Evolutionary conservation across 2,888 invertebrate genomes (phyloP), one percentile per base, ranked within the genome.

Genomic region (Leucophenga maculata): DNA sequence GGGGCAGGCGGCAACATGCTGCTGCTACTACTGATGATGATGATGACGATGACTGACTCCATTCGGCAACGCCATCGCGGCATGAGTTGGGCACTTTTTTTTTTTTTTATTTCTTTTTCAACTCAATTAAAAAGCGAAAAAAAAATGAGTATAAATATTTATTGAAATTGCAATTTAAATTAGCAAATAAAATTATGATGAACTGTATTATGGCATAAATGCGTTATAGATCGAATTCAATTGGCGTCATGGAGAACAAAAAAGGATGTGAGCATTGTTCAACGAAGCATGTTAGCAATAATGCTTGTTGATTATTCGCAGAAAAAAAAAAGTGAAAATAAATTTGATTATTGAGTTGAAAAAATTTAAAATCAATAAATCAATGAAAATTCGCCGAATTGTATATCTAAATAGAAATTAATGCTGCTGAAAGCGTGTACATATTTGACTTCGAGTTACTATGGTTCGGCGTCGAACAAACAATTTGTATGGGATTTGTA

Each of bases 111-210:
- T 76, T 77, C n/a, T n/a, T 72, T 73, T 79, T 79, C 77, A 83
- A 83, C 79, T 83, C 77, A 83, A 84, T 83, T 84, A 83, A 77
- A 76, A 75, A 67, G 26, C 46, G 48, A 67, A 46, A 67, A 32
- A 31, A 18, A 22, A 52, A 71, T 50, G 67, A 52, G 68, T 73
- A 59, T 69, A 69, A 75, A 74, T 67, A 80, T 78, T 82, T 39
- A 39, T 39, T 74, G 77, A 78, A 82, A 80, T 83, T 80, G 78
- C 78, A 76, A 80, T 80, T 83, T 77, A 80, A 80, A 80, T 80
- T 83, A 82, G 80, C 73, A 80, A 80, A 80, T 80, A 82, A 82
- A 80, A 80, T 80, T 80, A 80, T 72, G 79, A 64, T 64, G 62
- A 64, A 64, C 46, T 64, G 46, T 64, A 64, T 64, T 64, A 64